Percentiles rank a stretch among this genome's conserved stretches.
These are phyloP conservation scores for Hydrotaea diabolus DNA, from an alignment of 2,888 invertebrate genomes.

Conservation along the genomic window DNA sequence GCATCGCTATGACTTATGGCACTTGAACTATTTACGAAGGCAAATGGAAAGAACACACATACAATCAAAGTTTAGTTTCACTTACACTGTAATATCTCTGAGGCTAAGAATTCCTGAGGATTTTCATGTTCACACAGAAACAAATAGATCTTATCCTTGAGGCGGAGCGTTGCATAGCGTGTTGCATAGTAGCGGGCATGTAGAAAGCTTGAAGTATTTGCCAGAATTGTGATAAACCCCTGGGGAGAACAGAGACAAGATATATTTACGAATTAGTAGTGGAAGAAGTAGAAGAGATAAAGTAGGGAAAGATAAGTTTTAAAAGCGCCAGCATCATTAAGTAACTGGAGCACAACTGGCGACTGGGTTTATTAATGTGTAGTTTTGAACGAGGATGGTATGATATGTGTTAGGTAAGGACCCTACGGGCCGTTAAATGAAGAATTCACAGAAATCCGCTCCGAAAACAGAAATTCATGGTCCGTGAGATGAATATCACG, in stretches of 20 bases:
- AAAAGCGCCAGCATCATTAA: not conserved
- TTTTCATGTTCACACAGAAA: conserved; percentile 76
- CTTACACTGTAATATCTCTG: conserved; percentile 77
- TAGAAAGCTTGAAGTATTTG: conserved; percentile 74
- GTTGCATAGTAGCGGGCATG: conserved; percentile 78
- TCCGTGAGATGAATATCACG: no score
- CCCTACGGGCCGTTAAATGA: no score
- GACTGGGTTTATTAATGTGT: no score
- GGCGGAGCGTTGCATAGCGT: conserved; percentile 75
- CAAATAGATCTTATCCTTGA: conserved; percentile 78
- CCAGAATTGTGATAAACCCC: conserved; percentile 78
- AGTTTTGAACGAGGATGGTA: no score
- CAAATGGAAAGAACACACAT: not conserved
- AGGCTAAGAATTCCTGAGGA: conserved; percentile 73
- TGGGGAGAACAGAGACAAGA: conserved; percentile 57
- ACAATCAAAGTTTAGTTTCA: conserved; percentile 55
- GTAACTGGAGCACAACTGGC: conserved; percentile 4
- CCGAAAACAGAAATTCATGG: no score
- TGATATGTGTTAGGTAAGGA: not conserved
- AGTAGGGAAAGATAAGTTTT: conserved; percentile 18
- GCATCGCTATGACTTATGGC: conserved; percentile 19
- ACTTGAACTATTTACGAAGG: conserved; percentile 14
- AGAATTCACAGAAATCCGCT: no score
- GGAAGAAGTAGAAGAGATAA: not conserved
- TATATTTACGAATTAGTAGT: conserved; percentile 28